Conservation (phyloP, 1,140 invertebrate genomes). For the Drosophila pachea region DNA sequence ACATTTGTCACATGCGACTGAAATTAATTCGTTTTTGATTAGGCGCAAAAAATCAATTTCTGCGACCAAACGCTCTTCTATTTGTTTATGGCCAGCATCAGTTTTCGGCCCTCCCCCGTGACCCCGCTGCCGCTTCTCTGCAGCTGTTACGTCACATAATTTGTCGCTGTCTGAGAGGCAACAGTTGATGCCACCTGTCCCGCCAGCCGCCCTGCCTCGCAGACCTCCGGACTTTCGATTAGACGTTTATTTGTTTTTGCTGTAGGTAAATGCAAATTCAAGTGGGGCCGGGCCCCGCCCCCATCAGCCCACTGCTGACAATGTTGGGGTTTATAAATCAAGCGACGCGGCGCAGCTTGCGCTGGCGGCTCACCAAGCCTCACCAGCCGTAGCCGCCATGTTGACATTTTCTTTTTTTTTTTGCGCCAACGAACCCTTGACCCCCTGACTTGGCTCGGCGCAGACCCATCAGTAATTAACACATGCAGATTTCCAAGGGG, state of each 20-base stretch:
- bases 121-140: constrained; percentile 4
- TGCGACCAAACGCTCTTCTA: constrained; percentile 65
- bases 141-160: constrained; percentile 75
- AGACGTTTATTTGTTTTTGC: constrained; percentile 76
- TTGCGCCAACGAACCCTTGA: constrained; percentile 48
- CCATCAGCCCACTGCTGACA: neutral
- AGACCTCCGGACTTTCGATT: constrained; percentile 48
- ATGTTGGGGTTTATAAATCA: constrained; percentile 67
- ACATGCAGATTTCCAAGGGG: constrained; percentile 67
- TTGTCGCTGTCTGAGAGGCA: constrained; percentile 66
- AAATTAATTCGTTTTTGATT: constrained; percentile 77
- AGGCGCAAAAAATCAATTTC: constrained; percentile 77
- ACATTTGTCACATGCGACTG: constrained; percentile 69
- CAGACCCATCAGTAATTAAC: constrained; percentile 68
- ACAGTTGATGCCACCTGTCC: constrained; percentile 50
- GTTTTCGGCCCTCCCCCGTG: constrained; percentile 40
- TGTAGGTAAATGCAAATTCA: constrained; percentile 74
- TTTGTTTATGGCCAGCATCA: constrained; percentile 72
- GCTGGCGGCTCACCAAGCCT: constrained; percentile 55
- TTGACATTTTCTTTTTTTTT: constrained; percentile 74
- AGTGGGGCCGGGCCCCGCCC: constrained; percentile 27
- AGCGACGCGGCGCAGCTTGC: constrained; percentile 59
- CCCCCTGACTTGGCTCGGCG: constrained; percentile 8
- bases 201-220: neutral
- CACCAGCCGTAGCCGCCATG: constrained; percentile 41